Base-by-base conservation (phyloP, 2,797 vertebrate species). In the Parotocinclus haroldoi region DNA sequence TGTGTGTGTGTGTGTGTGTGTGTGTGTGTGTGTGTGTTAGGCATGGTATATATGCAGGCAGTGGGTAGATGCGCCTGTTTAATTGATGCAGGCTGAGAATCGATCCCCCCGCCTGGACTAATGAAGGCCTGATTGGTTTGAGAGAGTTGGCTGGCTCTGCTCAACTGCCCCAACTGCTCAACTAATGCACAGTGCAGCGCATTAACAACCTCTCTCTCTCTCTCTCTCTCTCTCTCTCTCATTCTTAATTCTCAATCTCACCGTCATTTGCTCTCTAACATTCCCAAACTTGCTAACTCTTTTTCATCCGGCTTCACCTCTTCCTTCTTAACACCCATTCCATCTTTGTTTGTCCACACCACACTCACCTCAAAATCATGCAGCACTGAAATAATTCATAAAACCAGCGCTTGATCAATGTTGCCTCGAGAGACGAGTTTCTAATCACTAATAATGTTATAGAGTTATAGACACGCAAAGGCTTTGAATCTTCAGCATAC, bases 61-160 rank as follows among this genome's bases (percentile, higher is more conserved):
- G 56, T 69, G 56, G 64, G 65, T 78, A 68, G 71, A 67, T 80
- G 79, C 75, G 83, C 79, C 82, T 90, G 88, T 89, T 90, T 91
- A 92, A 92, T 92, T 91, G 90, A 90, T 90, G 89, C 86, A 73
- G 88, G 89, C 89, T 89, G 86, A 85, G 84, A 88, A 91, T 91
- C 90, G 89, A 92, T 91, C 88, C 87, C 84, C 86, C 89, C 88
- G 88, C 90, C 87, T 82, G 78, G 85, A 84, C 88, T 92, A 92
- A 92, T 92, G 89, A 92, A 92, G 90, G 87, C 86, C 88, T 92
- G 90, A 92, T 92, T 92, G 90, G 90, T 90, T 92, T 91, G 90
- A 90, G 89, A 92, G 89, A 84, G 88, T 86, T 90, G 89, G 87
- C 87, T 89, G 89, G 89, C 90, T 92, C 89, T 92, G 89, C 89